These are phyloP conservation scores for Heliconius sara DNA, from an alignment of 2,888 invertebrate genomes.

Conservation along the genomic window DNA sequence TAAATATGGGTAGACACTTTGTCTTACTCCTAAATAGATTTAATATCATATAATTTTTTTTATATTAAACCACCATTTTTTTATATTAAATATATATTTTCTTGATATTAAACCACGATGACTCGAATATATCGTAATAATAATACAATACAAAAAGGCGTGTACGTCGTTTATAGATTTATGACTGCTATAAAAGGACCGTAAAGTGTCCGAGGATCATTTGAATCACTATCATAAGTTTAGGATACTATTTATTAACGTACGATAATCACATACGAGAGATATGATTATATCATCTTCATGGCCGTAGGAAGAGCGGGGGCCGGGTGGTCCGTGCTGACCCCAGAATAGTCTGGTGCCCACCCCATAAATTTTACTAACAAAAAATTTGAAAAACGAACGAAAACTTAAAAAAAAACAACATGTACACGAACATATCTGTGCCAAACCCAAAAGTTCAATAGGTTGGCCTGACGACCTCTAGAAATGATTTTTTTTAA, in stretches of 20 bases:
- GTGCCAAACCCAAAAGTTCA: neutral
- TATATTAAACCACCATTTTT: too few species aligned
- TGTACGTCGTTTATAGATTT: constrained; percentile 54
- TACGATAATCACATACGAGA: neutral
- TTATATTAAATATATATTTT: too few species aligned
- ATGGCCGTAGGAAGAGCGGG: too few species aligned
- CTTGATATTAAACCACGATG: neutral
- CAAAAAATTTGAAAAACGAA: too few species aligned
- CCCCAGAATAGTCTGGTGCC: too few species aligned
- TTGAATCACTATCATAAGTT: constrained; percentile 41
- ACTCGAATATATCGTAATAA: neutral
- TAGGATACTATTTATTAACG: constrained; percentile 13
- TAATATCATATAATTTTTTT: too few species aligned
- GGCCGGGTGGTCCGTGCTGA: too few species aligned
- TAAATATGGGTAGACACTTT: neutral
- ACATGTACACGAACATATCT: too few species aligned
- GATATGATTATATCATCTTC: neutral
- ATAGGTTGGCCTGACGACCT: neutral
- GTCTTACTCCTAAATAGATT: too few species aligned
- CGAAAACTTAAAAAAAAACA: too few species aligned
- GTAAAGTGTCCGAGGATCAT: constrained; percentile 52
- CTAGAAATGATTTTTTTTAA: too few species aligned
- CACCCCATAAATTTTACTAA: too few species aligned
- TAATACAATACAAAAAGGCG: constrained; percentile 46
- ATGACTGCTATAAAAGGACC: constrained; percentile 57